Evolutionary conservation across 2,113 vertebrate genomes (phyloP).

Genomic region (Ochotona princeps): DNA sequence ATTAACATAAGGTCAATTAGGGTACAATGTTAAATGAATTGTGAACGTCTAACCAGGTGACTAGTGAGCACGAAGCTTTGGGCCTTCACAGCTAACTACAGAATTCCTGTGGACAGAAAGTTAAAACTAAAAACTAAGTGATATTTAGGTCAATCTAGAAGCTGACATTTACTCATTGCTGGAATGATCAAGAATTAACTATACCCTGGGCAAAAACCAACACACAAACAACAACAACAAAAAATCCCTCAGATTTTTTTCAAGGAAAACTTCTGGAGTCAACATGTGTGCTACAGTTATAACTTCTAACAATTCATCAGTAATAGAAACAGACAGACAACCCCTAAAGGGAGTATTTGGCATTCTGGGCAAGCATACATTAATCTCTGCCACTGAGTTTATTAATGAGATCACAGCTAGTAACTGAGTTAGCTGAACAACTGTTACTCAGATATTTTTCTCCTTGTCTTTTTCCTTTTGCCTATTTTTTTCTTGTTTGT

Average conservation of each 20-base stretch:
- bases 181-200: background rate
- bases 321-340: background rate
- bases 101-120: background rate
- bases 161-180: background rate
- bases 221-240: too few species aligned
- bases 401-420: background rate
- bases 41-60: background rate
- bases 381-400: background rate
- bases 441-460: background rate
- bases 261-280: background rate
- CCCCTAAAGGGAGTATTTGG: background rate
- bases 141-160: background rate
- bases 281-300: background rate
- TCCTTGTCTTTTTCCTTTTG: background rate
- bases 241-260: background rate
- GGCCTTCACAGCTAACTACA: background rate
- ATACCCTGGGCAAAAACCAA: background rate
- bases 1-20: background rate
- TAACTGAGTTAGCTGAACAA: background rate
- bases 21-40: background rate
- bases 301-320: background rate
- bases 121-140: background rate
- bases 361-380: background rate
- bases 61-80: background rate
- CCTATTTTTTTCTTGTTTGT: background rate